These are phyloP conservation scores for Aspidapion aeneum DNA, from an alignment of 2,888 invertebrate genomes.

Conservation along the genomic window DNA sequence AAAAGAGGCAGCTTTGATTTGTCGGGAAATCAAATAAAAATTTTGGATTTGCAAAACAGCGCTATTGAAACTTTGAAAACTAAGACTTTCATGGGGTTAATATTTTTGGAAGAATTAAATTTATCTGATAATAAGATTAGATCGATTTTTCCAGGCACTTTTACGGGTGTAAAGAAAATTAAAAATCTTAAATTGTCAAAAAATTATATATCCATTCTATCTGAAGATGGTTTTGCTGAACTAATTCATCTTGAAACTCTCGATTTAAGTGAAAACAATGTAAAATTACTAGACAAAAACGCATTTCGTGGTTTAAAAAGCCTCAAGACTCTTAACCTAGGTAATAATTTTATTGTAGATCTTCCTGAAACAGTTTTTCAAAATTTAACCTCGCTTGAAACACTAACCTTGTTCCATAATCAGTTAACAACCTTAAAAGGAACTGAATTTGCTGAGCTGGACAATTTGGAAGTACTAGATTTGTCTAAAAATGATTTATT, in stretches of 20 bases:
- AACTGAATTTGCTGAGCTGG: slow-evolving; percentile 36
- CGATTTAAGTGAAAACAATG: slow-evolving; percentile 38
- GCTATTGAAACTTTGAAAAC: slow-evolving; percentile 36
- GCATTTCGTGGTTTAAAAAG: slow-evolving; percentile 30
- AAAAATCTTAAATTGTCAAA: slow-evolving; percentile 37
- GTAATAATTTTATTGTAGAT: slow-evolving; percentile 34
- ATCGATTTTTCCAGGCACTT: slow-evolving; percentile 40
- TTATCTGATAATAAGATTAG: slow-evolving; percentile 40
- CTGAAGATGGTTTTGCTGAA: slow-evolving; percentile 40
- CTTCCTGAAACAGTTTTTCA: slow-evolving; percentile 36
- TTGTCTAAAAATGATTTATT: slow-evolving; percentile 36
- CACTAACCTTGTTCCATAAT: slow-evolving; percentile 39
- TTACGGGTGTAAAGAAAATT: slow-evolving; percentile 44
- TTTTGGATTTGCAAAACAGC: slow-evolving; percentile 37
- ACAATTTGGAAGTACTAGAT: slow-evolving; percentile 34
- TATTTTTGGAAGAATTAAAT: slow-evolving; percentile 39
- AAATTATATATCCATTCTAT: slow-evolving; percentile 39
- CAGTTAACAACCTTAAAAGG: slow-evolving; percentile 27
- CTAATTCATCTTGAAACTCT: slow-evolving; percentile 35
- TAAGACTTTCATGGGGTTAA: slow-evolving; percentile 43
- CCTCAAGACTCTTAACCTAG: slow-evolving; percentile 35
- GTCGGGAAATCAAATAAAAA: slow-evolving; percentile 43
- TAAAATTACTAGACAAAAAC: slow-evolving; percentile 30
- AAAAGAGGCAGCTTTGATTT: slow-evolving; percentile 44
- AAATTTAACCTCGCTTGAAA: slow-evolving; percentile 34